Conservation (phyloP, 2,888 invertebrate species). For the Coenonympha arcania region DNA sequence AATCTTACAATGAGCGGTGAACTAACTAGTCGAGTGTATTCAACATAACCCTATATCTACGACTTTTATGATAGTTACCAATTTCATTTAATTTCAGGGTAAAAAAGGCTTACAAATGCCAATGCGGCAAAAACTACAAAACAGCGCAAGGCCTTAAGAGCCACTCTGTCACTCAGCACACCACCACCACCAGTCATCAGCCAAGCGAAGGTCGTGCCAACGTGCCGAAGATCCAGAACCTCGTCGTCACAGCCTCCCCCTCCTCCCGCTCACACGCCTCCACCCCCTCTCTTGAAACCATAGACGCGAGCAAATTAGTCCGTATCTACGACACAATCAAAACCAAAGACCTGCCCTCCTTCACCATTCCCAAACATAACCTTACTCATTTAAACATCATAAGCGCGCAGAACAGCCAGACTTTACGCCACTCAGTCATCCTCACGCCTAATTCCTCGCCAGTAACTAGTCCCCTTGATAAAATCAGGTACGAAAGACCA, state of each 20-base stretch:
- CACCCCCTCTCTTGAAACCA: slow-evolving; percentile 40
- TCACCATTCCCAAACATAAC: slow-evolving; percentile 60
- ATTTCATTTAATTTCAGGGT: slow-evolving; percentile 69
- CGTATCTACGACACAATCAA: slow-evolving; percentile 63
- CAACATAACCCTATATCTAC: too few species aligned
- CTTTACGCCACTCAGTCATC: slow-evolving; percentile 48
- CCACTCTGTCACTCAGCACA: slow-evolving; percentile 72
- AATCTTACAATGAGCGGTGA: too few species aligned
- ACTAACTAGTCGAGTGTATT: too few species aligned
- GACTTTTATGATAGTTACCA: background rate
- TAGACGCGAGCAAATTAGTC: slow-evolving; percentile 56
- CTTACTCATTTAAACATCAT: slow-evolving; percentile 48
- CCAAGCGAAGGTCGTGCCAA: slow-evolving; percentile 23
- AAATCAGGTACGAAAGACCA: slow-evolving; percentile 45
- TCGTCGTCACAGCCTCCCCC: slow-evolving; percentile 63
- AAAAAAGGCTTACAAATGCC: slow-evolving; percentile 86
- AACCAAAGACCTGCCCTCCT: slow-evolving; percentile 53
- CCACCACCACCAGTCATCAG: slow-evolving; percentile 28
- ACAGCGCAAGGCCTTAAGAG: slow-evolving; percentile 84
- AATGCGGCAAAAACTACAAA: slow-evolving; percentile 90
- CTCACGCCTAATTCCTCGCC: slow-evolving; percentile 70
- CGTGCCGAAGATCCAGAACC: slow-evolving; percentile 45
- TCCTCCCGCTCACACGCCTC: slow-evolving; percentile 36
- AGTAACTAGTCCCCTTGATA: slow-evolving; percentile 46
- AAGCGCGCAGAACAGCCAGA: slow-evolving; percentile 32